Conservation (phyloP, 2,797 vertebrate genomes). For the Sebastes hopkinsi region DNA sequence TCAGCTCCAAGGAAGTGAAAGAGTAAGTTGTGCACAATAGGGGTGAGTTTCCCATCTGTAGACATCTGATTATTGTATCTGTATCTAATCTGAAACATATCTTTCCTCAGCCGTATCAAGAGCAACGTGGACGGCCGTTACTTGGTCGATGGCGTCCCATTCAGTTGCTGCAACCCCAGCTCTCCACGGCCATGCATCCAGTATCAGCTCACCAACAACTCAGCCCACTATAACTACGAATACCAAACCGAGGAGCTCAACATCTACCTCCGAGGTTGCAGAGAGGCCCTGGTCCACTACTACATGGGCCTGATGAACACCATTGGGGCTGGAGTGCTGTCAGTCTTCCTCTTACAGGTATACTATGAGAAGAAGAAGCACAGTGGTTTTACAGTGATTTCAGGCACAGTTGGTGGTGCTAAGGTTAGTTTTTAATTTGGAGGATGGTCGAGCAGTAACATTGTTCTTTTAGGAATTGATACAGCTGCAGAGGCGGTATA, state of each 20-base stretch:
- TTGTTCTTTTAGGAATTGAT: not conserved
- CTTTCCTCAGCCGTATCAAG: constrained; percentile 78
- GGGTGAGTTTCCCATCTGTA: not conserved
- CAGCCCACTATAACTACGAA: constrained; percentile 87
- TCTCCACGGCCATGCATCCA: constrained; percentile 88
- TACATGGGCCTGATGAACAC: constrained; percentile 86
- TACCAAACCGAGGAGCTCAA: constrained; percentile 87
- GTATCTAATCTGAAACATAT: not conserved
- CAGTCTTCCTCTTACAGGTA: constrained; percentile 85
- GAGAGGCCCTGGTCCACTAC: constrained; percentile 83
- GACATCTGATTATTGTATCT: not conserved
- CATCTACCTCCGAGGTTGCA: constrained; percentile 84
- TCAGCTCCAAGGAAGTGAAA: constrained; percentile 87
- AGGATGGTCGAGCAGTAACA: not conserved
- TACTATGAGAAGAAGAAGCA: not conserved
- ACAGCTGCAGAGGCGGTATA: not conserved
- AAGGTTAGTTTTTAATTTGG: not conserved
- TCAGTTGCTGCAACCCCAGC: constrained; percentile 88
- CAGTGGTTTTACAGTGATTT: not conserved
- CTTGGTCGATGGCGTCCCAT: constrained; percentile 85
- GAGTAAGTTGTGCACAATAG: constrained; percentile 75
- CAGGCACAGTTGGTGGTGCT: not conserved
- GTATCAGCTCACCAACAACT: constrained; percentile 85
- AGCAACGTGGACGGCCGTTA: constrained; percentile 88
- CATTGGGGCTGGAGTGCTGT: constrained; percentile 82